Evolutionary conservation across 2,797 vertebrate species (phyloP), one percentile per base, ranked within the genome.

Genomic region (Peromyscus eremicus): DNA sequence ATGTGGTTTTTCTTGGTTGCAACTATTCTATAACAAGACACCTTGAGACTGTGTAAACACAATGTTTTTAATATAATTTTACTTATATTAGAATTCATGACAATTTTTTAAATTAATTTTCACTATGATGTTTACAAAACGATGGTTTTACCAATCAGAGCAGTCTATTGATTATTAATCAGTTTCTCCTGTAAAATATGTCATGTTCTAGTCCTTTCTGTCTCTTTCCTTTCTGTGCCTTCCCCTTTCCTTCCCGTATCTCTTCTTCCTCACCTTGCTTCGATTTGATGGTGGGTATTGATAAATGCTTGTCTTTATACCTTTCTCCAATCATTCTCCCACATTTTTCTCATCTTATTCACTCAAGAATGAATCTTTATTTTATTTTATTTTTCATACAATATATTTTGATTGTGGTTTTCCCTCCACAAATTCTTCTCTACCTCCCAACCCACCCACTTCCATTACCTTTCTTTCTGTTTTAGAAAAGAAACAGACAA

Each of bases 361-460:
- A 6, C 17, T 80, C 32, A 80, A 21, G 2, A 80, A 12, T 21
- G 12, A 21, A 6, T 55, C 32, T 55, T 3, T 52, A 52, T 55
- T 23, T 49, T 29, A 70, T 70, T 70, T 71, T 37, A 71, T 37
- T 80, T 79, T 34, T 34, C 16, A 52, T 32, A 19, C 46, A 52
- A 8, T 79, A 2, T 29, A 34, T 77, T 49, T 77, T 77, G 29
- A 32, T 52, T 79, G 49, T 79, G 4, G 29, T 34, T 79, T 52
- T 16, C 2, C 6, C 8, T 46, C 2, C 29, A 79, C 32, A 52
- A 21, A 5, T 2, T 19, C 2, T 32, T 52, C 3, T 14, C 9
- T 79, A 79, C 29, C 16, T 52, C 46, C 16, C 27, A 79, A 52
- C 32, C 13, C 1, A 52, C 76, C 46, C 29, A 34, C 2, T 4